These are phyloP conservation scores for Lutjanus argentimaculatus DNA, from an alignment of 2,797 vertebrate genomes.

Conservation along the genomic window DNA sequence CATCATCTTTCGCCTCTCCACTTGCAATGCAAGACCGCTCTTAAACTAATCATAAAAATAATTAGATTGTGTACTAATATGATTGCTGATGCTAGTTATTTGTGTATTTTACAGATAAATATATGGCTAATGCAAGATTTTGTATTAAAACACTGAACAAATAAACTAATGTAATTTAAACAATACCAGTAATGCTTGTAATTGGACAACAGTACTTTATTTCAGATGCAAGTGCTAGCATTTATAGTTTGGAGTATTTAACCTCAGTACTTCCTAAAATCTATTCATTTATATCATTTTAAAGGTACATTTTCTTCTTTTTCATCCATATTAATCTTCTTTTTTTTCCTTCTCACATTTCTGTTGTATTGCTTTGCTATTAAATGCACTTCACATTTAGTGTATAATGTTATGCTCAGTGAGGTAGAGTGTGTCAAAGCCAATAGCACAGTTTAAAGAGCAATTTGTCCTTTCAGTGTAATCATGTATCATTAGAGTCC, in stretches of 20 bases:
- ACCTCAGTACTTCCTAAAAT: neutral
- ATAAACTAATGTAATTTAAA: neutral
- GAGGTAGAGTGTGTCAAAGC: neutral
- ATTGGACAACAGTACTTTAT: neutral
- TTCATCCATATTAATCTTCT: neutral
- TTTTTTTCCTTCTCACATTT: neutral
- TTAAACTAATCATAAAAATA: neutral
- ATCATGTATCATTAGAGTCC: conserved; percentile 16
- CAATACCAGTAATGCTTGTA: neutral
- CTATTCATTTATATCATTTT: neutral
- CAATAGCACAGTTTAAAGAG: neutral
- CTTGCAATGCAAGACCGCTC: neutral
- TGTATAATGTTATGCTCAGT: neutral
- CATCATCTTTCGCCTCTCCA: neutral
- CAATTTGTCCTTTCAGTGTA: conserved; percentile 22
- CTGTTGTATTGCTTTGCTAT: neutral
- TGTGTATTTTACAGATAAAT: neutral
- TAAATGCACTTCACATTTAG: conserved; percentile 1
- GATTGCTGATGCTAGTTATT: neutral
- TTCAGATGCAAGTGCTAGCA: neutral
- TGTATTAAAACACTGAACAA: neutral
- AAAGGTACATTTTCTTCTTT: neutral
- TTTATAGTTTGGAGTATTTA: neutral
- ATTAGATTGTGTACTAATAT: neutral
- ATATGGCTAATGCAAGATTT: neutral